These are phyloP conservation scores for Drosophila bipectinata DNA, from an alignment of 1,140 invertebrate species.

Conservation along the genomic window DNA sequence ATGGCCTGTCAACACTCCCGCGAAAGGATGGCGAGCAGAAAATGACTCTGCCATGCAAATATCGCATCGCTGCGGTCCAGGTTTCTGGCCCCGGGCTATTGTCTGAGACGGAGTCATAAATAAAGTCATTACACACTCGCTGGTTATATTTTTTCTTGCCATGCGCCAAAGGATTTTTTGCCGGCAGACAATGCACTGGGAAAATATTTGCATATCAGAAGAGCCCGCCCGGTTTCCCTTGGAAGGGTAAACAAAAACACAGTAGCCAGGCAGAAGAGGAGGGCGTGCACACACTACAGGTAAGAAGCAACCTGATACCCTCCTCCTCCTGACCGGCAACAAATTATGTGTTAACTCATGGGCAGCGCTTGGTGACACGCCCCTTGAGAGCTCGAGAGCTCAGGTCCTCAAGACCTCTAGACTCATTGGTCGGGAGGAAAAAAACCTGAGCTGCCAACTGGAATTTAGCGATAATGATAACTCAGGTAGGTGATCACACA, in stretches of 20 bases:
- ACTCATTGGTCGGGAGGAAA: conserved; percentile 17
- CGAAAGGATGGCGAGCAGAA: conserved; percentile 20
- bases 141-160: conserved; percentile 33
- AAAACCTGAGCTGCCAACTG: conserved; percentile 41
- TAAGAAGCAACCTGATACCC: conserved; percentile 40
- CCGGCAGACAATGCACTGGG: conserved; percentile 32
- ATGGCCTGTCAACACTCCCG: conserved; percentile 63
- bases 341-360: conserved; percentile 80
- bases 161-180: conserved; percentile 34
- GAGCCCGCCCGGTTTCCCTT: conserved; percentile 10
- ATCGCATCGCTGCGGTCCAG: conserved; percentile 22
- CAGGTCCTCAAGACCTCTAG: conserved; percentile 4
- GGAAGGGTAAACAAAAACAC: conserved; percentile 12
- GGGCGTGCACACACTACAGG: conserved; percentile 30
- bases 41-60: conserved; percentile 68
- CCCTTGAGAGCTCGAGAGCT: conserved; percentile 18
- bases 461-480: conserved; percentile 72
- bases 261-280: conserved; percentile 27
- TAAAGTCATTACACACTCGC: conserved; percentile 76
- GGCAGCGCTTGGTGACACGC: conserved; percentile 62
- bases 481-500: conserved; percentile 35
- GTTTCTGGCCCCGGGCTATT: conserved; percentile 45
- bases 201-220: conserved; percentile 72
- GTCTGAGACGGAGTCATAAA: conserved; percentile 64
- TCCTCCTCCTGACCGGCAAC: conserved; percentile 38